A percentile compares a stretch with the other conserved stretches of the same genome.
These are phyloP conservation scores for Chascanopsetta lugubris DNA, from an alignment of 2,113 vertebrate species.

Conservation along the genomic window DNA sequence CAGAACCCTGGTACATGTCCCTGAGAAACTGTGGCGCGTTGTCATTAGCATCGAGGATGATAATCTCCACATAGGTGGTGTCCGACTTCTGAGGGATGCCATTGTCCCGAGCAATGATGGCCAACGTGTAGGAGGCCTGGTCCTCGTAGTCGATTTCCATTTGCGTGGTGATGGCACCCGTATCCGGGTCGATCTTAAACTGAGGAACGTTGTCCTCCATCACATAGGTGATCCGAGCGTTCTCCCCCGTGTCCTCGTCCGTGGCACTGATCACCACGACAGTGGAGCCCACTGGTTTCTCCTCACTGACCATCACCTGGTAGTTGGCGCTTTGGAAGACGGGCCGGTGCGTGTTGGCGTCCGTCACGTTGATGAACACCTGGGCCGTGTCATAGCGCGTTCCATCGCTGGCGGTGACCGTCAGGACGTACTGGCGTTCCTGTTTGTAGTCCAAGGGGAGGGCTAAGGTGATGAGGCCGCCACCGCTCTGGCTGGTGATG, in stretches of 20 bases:
- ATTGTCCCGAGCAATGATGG: slow-evolving; percentile 91
- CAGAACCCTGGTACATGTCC: slow-evolving; percentile 89
- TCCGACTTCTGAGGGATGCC: slow-evolving; percentile 96
- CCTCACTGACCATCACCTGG: slow-evolving; percentile 88
- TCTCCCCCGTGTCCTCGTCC: slow-evolving; percentile 95
- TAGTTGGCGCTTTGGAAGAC: slow-evolving; percentile 95
- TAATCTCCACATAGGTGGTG: slow-evolving; percentile 93
- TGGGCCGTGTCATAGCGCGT: slow-evolving; percentile 89
- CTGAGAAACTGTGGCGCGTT: slow-evolving; percentile 88
- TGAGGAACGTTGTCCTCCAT: slow-evolving; percentile 94
- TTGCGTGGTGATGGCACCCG: slow-evolving; percentile 90
- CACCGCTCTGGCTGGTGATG: slow-evolving; percentile 95
- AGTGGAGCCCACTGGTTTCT: slow-evolving; percentile 88
- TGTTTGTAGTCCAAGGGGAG: slow-evolving; percentile 97
- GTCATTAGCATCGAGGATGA: slow-evolving; percentile 92
- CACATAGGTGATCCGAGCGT: slow-evolving; percentile 91
- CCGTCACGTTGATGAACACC: slow-evolving; percentile 95
- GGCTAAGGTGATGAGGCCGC: slow-evolving; percentile 91
- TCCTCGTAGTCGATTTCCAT: slow-evolving; percentile 95
- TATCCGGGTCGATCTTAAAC: slow-evolving; percentile 91
- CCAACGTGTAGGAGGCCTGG: slow-evolving; percentile 92
- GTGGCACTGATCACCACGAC: slow-evolving; percentile 90
- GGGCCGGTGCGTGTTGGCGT: slow-evolving; percentile 95
- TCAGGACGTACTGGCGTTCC: slow-evolving; percentile 94
- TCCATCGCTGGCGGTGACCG: slow-evolving; percentile 92